These are phyloP conservation scores for Plagodis dolabraria DNA, from an alignment of 2,888 invertebrate species.

Conservation along the genomic window DNA sequence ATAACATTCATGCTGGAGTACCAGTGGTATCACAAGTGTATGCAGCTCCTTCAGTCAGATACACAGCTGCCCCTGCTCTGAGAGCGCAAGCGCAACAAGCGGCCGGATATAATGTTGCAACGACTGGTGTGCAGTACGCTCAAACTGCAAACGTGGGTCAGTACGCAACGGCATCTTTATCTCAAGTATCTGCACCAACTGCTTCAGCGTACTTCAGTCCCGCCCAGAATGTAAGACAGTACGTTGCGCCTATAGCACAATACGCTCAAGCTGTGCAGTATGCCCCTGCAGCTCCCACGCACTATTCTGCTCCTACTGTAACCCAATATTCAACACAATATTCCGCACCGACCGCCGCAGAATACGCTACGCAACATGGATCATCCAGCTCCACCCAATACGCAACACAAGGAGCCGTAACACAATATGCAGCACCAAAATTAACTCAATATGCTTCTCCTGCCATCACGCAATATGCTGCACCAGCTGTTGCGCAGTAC, in stretches of 20 bases:
- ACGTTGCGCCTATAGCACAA: conserved; percentile 29
- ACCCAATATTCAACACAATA: conserved; percentile 41
- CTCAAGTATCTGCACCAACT: conserved; percentile 42
- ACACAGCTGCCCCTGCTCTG: conserved; percentile 62
- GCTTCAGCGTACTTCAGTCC: conserved; percentile 50
- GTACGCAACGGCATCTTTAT: conserved; percentile 42
- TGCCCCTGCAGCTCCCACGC: conserved; percentile 32
- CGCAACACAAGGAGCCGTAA: conserved; percentile 42
- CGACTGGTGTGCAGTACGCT: conserved; percentile 55
- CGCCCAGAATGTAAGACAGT: conserved; percentile 23
- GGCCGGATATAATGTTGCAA: conserved; percentile 41
- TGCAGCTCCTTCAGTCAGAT: conserved; percentile 67
- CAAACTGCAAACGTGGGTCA: conserved; percentile 47
- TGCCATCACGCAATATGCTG: conserved; percentile 46
- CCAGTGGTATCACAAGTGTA: conserved; percentile 78
- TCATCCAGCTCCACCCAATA: conserved; percentile 49
- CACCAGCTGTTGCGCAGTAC: conserved; percentile 46
- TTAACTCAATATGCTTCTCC: conserved; percentile 55
- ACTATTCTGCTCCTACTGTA: conserved; percentile 35
- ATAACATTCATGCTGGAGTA: conserved; percentile 61
- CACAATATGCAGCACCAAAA: conserved; percentile 53
- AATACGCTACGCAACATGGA: conserved; percentile 52
- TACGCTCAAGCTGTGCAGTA: conserved; percentile 33
- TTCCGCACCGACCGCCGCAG: conserved; percentile 46
- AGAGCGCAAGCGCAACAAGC: conserved; percentile 51